Evolutionary conservation across 2,113 vertebrate genomes (phyloP), one percentile per base, ranked within the genome.

Genomic region (Nematolebias whitei): DNA sequence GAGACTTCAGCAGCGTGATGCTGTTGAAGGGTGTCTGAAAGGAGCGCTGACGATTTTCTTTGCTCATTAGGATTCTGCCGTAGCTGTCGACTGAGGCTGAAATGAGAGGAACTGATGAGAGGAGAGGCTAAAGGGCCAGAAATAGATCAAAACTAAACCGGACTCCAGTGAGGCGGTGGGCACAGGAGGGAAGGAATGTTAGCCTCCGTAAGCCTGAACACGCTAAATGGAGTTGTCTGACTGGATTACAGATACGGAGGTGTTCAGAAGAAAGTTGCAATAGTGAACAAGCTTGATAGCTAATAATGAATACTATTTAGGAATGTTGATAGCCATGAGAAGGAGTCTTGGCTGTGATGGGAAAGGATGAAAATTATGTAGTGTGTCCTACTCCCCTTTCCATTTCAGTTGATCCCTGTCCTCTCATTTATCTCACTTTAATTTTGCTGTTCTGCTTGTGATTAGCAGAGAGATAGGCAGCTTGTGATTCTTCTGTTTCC

Each of bases 401-500:
- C 35, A 52, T 68, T 71, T 69, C 26, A 40, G 45, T 60, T 57
- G 51, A 45, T 78, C 60, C 32, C 39, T 57, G 63, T 24, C 43
- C 66, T 61, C 44, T 23, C 35, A 19, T 19, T 68, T 80, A 63
- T 85, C 68, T 70, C 51, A 49, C 54, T 47, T 69, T 60, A 64
- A 64, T 75, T 76, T 79, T 74, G 72, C 61, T 74, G 24, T 71
- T 84, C 69, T 74, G 76, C 63, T 75, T 76, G 71, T 69, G 81
- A 89, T 88, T 69, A 84, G 70, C 44, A 4, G 54, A 55, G 63
- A 70, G 79, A 87, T 82, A 74, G 82, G 71, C 83, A 68, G 51
- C 76, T 85, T 65, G 71, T 71, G 74, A 82, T 82, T 88, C 83
- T 59, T 88, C 78, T 78, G 85, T 89, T 90, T 88, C 89, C 84